Evolutionary conservation across 1,140 invertebrate species (phyloP), one percentile per base, ranked within the genome.

Genomic region (Tetragnatha versicolor): DNA sequence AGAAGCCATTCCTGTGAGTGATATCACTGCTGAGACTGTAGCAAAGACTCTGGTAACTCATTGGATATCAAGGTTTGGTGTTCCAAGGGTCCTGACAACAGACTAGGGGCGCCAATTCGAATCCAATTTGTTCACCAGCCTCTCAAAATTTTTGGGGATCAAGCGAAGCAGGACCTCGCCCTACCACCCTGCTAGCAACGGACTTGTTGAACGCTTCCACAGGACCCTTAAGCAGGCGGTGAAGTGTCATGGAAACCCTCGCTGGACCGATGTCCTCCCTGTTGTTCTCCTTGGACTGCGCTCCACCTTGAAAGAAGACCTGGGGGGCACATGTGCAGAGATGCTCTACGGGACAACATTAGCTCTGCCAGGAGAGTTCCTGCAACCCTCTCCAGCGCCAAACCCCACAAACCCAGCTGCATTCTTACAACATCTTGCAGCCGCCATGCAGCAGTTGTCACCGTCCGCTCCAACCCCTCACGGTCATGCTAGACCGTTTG

Each of bases 131-230:
- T 68, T 68, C 45, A 20, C 12, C 3, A 53, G 45, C 2, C 31
- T 70, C n/a, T 4, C 22, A 9, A 33, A 10, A 5, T 5, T 70
- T 9, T 25, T 53, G 5, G 47, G 45, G n/a, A n/a, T 10, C 14
- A 2, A 53, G 1, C 22, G 31, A 10, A 55, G n/a, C 25, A 2
- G 22, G 5, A 69, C 60, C 2, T 9, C 37, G 1, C 39, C 27
- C 17, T 69, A 69, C 20, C 83, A 86, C 45, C 86, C 85, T 12
- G 77, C 81, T 12, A 17, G 82, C 6, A 87, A 87, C 77, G 85
- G 84, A 4, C 75, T 85, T 53, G 78, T 84, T 0, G 85, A 87
- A 68, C 69, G 84, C 7, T 82, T 84, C 25, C 87, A 89, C 82
- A 79, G 85, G 1, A 63, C 82, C 42, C 79, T 88, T 17, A 88